These are phyloP conservation scores for Felis catus DNA, from an alignment of 2,113 vertebrate genomes.

Conservation along the genomic window DNA sequence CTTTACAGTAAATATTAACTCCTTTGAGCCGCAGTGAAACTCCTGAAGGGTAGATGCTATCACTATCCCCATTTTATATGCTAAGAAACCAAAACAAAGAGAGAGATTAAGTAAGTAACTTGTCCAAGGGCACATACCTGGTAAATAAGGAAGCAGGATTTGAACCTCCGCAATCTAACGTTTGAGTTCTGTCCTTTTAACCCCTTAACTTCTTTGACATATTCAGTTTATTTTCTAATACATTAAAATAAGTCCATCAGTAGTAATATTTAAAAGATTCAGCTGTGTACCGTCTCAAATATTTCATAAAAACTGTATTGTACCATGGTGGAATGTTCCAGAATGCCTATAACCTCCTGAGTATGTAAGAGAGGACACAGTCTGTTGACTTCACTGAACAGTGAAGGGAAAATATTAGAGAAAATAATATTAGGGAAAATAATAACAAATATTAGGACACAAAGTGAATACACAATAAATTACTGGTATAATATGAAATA, in stretches of 20 bases:
- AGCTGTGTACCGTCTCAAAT: not conserved
- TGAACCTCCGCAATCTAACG: not conserved
- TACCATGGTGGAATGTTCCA: not conserved
- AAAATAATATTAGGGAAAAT: not conserved
- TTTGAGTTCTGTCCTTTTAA: not conserved
- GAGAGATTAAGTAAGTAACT: not conserved
- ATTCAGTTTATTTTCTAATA: not conserved
- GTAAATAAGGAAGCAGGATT: not conserved
- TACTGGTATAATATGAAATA: not conserved
- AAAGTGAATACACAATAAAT: not conserved
- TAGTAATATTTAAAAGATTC: not conserved
- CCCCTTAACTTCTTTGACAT: not conserved
- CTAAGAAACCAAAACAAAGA: slow-evolving; percentile 3
- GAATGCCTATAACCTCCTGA: not conserved
- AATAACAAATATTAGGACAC: not conserved
- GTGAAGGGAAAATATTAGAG: not conserved
- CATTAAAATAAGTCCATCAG: not conserved
- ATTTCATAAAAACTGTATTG: not conserved
- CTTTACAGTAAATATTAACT: not conserved
- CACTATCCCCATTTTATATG: not conserved
- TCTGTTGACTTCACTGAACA: not conserved
- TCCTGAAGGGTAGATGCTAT: not conserved
- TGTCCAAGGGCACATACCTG: not conserved
- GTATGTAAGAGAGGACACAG: not conserved
- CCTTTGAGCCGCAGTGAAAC: not conserved